Evolutionary conservation across 2,888 invertebrate genomes (phyloP), one percentile per base, ranked within the genome.

Genomic region (Drosophila putrida): DNA sequence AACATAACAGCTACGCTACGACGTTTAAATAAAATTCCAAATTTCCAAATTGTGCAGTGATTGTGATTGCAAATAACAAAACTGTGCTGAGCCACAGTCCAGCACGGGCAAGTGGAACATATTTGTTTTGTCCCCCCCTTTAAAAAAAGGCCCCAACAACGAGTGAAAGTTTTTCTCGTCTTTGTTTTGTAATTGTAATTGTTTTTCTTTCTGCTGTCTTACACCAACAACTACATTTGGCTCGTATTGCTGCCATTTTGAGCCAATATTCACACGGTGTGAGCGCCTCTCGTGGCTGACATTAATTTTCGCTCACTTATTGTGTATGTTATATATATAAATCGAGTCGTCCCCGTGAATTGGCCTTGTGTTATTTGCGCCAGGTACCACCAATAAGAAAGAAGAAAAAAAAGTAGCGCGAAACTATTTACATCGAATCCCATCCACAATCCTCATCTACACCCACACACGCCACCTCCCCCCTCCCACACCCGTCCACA

Each of bases 81-180:
- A 44, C 68, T 62, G 71, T 72, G 58, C 51, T 61, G 35, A 50
- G 75, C 75, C 67, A 67, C 59, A 64, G 75, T 75, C 66, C 63
- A 60, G 63, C 66, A 78, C 70, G 71, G 78, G 70, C 75, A 75
- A 75, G 75, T 75, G 60, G 11, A 72, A n/a, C 35, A 73, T 59
- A 60, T 57, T 72, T 61, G 54, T 66, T 59, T 68, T 62, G 31
- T 35, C 43, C 49, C 57, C 33, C 38, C 36, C 41, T 36, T 50
- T 44, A 36, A 57, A 57, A 71, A 62, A 73, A 64, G 67, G 47
- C 38, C 64, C 59, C 65, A 68, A 71, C 69, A 72, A 71, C 75
- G 73, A 85, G 85, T 85, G 85, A 85, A 85, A 85, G 85, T 85
- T 85, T 85, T 84, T 68, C 79, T 80, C 61, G 77, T 62, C 85